These are phyloP conservation scores for Amblyjoppa fuscipennis DNA, from an alignment of 2,888 invertebrate genomes.

Conservation along the genomic window DNA sequence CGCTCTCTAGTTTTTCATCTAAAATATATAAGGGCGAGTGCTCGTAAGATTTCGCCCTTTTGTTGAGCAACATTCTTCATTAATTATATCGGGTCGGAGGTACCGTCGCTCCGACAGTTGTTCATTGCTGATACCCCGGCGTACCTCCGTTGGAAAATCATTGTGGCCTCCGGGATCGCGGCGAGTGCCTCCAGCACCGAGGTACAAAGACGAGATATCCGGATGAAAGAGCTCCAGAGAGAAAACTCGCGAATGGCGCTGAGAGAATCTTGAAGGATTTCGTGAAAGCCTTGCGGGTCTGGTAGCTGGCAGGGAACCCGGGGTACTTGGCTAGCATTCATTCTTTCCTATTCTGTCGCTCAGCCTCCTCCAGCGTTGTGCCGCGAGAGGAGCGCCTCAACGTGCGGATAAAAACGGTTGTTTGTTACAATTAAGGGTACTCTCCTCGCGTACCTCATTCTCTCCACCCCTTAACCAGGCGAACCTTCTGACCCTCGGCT, in stretches of 20 bases:
- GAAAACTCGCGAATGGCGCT: neutral
- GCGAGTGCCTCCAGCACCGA: neutral
- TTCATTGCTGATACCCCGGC: neutral
- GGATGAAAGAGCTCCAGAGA: constrained; percentile 15
- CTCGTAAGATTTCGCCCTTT: neutral
- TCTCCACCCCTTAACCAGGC: constrained; percentile 46
- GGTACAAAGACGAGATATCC: constrained; percentile 4
- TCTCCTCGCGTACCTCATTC: constrained; percentile 67
- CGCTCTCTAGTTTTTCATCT: neutral
- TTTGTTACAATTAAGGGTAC: constrained; percentile 79
- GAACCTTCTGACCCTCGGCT: constrained; percentile 31
- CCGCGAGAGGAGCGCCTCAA: constrained; percentile 39
- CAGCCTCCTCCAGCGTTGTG: constrained; percentile 39
- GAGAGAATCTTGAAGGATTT: constrained; percentile 33
- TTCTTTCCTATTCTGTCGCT: constrained; percentile 40
- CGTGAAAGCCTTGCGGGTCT: constrained; percentile 1
- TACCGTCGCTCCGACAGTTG: neutral
- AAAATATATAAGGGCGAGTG: neutral
- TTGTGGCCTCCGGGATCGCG: neutral
- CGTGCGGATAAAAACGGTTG: constrained; percentile 75
- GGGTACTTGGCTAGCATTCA: constrained; percentile 50
- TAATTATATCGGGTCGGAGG: neutral
- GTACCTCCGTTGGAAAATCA: neutral
- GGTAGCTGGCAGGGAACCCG: constrained; percentile 22
- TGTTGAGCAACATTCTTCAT: neutral